Percentiles rank a stretch among this genome's conserved stretches.
phyloP scores from a whole-genome alignment of 2,888 invertebrate genomes.

The Apomyelois bistriatella region DNA sequence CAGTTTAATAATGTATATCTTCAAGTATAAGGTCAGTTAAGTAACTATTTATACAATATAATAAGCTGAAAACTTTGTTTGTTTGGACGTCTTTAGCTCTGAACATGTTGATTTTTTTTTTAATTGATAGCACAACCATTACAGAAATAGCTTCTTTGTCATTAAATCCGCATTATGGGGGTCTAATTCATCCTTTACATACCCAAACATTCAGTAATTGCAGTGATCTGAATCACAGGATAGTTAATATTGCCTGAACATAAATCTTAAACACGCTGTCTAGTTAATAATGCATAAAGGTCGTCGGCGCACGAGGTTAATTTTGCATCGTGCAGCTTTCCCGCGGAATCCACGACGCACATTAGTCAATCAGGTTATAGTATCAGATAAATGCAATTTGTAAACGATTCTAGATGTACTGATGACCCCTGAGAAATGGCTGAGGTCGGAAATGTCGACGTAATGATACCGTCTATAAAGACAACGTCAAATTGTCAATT shows the following conservation, averaged over 20 bases:
- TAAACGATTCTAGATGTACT: slow-evolving; percentile 10
- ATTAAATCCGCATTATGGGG: too few species aligned
- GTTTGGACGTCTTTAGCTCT: too few species aligned
- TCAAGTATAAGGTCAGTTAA: too few species aligned
- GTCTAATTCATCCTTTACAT: neutral
- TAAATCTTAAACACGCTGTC: neutral
- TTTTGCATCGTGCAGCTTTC: slow-evolving; percentile 26
- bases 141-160: too few species aligned
- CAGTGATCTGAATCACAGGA: too few species aligned
- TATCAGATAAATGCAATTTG: slow-evolving; percentile 21
- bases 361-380: slow-evolving; percentile 26
- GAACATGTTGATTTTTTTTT: too few species aligned
- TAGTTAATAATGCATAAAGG: neutral
- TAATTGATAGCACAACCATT: too few species aligned
- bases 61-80: too few species aligned
- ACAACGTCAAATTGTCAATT: neutral
- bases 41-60: too few species aligned
- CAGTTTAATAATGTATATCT: too few species aligned
- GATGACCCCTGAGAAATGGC: slow-evolving; percentile 7
- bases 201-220: neutral
- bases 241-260: too few species aligned
- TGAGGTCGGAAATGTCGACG: slow-evolving; percentile 2
- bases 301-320: slow-evolving; percentile 21
- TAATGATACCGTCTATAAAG: slow-evolving; percentile 1
- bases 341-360: slow-evolving; percentile 12